phyloP scores from a whole-genome alignment of 1,140 invertebrate genomes.

The Drosophila dunni region DNA sequence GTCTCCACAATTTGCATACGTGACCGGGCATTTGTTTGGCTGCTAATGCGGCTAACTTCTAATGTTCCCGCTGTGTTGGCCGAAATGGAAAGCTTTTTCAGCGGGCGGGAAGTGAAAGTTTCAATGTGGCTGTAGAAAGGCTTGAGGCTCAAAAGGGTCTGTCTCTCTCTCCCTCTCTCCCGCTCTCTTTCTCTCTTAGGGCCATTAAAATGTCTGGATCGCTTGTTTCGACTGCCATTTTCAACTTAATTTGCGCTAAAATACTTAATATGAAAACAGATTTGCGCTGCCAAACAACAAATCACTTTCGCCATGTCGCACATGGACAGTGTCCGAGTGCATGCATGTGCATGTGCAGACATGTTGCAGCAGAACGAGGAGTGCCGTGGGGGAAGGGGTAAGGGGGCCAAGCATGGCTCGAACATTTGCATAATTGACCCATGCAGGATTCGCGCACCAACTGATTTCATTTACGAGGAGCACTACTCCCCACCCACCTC shows the following conservation, averaged over 20 bases:
- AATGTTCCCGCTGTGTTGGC: constrained; percentile 29
- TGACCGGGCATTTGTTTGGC: constrained; percentile 71
- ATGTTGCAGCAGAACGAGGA: constrained; percentile 4
- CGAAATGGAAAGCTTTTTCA: constrained; percentile 69
- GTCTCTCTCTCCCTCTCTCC: no score
- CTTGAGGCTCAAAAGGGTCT: background rate
- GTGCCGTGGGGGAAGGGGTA: no score
- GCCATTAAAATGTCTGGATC: constrained; percentile 51
- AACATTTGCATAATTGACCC: constrained; percentile 82
- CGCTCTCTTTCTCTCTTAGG: no score
- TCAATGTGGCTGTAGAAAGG: background rate
- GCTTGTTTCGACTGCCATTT: constrained; percentile 58
- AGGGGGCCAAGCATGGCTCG: constrained; percentile 41
- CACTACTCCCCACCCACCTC: constrained; percentile 6
- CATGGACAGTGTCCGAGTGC: constrained; percentile 32
- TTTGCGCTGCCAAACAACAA: constrained; percentile 77
- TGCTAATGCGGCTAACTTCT: constrained; percentile 59
- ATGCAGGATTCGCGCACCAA: constrained; percentile 83
- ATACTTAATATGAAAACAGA: constrained; percentile 82
- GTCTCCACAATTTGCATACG: constrained; percentile 62
- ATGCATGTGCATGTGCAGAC: constrained; percentile 26
- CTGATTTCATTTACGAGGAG: constrained; percentile 79
- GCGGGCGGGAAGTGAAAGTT: constrained; percentile 68
- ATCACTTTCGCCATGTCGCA: constrained; percentile 76
- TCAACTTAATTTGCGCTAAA: constrained; percentile 80